A percentile compares a stretch with the other conserved stretches of the same genome.
phyloP scores from a whole-genome alignment of 2,113 vertebrate species.

The Percina caprodes region DNA sequence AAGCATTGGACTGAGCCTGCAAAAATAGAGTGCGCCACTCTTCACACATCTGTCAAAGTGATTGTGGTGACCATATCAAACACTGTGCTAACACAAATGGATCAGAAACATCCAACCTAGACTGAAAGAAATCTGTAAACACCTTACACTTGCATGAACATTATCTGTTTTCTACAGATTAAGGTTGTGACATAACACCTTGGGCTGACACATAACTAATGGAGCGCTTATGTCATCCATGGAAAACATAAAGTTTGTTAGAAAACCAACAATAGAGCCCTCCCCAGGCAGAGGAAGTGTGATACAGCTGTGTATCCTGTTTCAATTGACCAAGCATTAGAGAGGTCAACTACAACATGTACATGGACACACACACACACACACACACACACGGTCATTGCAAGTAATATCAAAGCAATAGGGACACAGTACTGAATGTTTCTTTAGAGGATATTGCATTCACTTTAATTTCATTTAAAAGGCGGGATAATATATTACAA shows the following conservation, averaged over 20 bases:
- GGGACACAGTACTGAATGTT: conserved; percentile 52
- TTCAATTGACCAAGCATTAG: conserved; percentile 60
- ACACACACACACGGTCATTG: conserved; percentile 21
- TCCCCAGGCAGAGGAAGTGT: not conserved
- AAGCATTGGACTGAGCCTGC: not conserved
- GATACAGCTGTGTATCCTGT: conserved; percentile 53
- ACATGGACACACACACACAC: not conserved
- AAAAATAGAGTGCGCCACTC: not conserved
- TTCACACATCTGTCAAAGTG: not conserved
- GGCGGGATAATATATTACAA: not conserved
- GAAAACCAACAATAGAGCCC: not conserved
- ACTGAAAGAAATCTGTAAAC: not conserved
- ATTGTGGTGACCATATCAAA: conserved; percentile 7
- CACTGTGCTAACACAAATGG: not conserved
- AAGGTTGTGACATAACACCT: conserved; percentile 43
- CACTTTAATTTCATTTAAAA: conserved; percentile 43
- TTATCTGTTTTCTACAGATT: conserved; percentile 2
- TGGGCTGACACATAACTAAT: not conserved
- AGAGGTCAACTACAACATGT: conserved; percentile 19
- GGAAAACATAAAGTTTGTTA: conserved; percentile 6
- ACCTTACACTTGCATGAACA: not conserved
- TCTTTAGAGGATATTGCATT: conserved; percentile 23
- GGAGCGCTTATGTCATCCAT: not conserved
- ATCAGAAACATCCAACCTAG: not conserved
- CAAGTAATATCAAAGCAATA: conserved; percentile 33